Conservation (phyloP, 2,797 vertebrate genomes). For the Muscicapa comitata region DNA sequence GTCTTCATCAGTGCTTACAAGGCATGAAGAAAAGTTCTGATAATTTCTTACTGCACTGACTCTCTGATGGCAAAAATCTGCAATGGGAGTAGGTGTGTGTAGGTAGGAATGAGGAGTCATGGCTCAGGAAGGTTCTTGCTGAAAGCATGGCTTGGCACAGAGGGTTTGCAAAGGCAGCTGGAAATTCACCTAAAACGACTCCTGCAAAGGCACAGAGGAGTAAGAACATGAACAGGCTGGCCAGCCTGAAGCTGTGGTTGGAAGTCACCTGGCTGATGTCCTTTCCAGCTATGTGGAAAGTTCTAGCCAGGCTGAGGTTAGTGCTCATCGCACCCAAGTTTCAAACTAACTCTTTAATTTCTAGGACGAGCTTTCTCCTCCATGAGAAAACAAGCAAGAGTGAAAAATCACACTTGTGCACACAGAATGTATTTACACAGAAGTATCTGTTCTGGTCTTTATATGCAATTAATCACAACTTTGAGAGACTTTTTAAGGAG, state of each 20-base stretch:
- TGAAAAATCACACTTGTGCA: neutral
- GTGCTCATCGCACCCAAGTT: neutral
- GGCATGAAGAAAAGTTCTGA: neutral
- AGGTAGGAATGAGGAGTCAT: neutral
- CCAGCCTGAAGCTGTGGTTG: neutral
- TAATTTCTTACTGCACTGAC: neutral
- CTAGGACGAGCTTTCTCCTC: neutral
- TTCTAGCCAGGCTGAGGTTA: neutral
- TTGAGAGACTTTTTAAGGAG: neutral
- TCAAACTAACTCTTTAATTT: neutral
- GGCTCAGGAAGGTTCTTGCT: neutral
- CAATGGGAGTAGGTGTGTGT: neutral
- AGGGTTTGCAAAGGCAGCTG: neutral
- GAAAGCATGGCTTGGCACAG: neutral
- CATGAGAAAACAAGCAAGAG: neutral
- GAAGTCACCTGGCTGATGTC: neutral
- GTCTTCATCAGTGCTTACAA: neutral
- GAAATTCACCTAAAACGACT: neutral
- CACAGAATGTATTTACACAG: neutral
- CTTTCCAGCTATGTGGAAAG: neutral
- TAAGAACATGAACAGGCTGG: neutral
- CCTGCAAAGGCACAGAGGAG: neutral
- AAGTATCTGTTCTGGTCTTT: neutral
- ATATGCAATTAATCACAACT: neutral
- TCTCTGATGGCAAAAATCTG: neutral